A percentile compares a stretch with the other conserved stretches of the same genome.
phyloP scores from a whole-genome alignment of 2,113 vertebrate species.

The Callopanchax toddi region DNA sequence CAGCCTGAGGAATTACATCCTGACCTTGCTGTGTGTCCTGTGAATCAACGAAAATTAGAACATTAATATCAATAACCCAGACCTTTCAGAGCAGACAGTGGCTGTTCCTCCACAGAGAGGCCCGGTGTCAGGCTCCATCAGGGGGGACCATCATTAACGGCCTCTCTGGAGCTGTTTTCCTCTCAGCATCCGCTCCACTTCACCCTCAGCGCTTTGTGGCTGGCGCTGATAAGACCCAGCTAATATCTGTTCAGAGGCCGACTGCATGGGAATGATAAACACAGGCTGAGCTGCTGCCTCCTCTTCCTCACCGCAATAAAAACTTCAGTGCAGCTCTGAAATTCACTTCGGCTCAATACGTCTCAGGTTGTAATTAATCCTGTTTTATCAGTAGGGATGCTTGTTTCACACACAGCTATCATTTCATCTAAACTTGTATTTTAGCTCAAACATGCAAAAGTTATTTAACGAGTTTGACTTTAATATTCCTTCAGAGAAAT shows the following conservation, averaged over 20 bases:
- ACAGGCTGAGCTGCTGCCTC: conserved; percentile 12
- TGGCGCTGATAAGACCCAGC: conserved; percentile 47
- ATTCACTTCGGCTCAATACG: neutral
- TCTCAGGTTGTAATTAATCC: neutral
- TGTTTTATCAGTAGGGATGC: neutral
- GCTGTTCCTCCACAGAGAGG: conserved; percentile 6
- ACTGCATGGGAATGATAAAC: conserved; percentile 29
- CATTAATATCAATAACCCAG: conserved; percentile 3
- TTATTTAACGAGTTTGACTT: no score
- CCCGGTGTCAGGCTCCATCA: conserved; percentile 28
- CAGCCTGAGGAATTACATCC: neutral
- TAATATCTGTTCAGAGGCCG: conserved; percentile 28
- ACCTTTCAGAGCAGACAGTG: conserved; percentile 1
- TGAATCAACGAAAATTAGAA: conserved; percentile 9
- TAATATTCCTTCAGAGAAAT: no score
- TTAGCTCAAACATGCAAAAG: no score
- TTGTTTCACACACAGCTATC: no score
- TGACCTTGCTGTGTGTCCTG: conserved; percentile 7
- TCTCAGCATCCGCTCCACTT: conserved; percentile 16
- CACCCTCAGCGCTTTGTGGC: conserved; percentile 48
- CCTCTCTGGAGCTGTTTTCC: conserved; percentile 5
- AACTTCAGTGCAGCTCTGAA: neutral
- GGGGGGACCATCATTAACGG: conserved; percentile 32
- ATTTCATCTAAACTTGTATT: no score
- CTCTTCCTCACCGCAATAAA: neutral